A percentile compares a stretch with the other conserved stretches of the same genome.
These are phyloP conservation scores for Hartigia nigra DNA, from an alignment of 2,888 invertebrate genomes.

Conservation along the genomic window DNA sequence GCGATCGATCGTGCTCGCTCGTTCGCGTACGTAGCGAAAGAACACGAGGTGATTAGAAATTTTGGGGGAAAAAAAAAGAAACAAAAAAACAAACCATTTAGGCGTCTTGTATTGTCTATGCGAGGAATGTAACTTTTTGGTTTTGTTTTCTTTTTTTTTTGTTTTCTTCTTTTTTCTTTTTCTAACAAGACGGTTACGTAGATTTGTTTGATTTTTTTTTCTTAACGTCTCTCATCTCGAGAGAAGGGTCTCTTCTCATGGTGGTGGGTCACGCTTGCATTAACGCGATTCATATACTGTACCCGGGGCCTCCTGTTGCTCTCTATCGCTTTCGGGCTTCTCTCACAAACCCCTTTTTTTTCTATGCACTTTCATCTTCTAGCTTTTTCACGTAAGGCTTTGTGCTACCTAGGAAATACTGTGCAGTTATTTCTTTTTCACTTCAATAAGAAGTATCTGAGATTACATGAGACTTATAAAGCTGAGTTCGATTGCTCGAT, in stretches of 20 bases:
- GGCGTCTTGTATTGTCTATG: neutral
- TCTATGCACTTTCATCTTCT: neutral
- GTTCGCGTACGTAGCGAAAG: slow-evolving; percentile 6
- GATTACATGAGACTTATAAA: neutral
- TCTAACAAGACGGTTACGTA: slow-evolving; percentile 29
- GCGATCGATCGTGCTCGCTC: neutral
- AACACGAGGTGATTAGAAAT: neutral
- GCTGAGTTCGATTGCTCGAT: neutral
- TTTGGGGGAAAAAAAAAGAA: neutral
- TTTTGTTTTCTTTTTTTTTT: slow-evolving; percentile 20
- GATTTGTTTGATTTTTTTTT: slow-evolving; percentile 15
- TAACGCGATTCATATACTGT: slow-evolving; percentile 23
- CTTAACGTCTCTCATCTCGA: neutral
- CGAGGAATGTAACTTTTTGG: neutral
- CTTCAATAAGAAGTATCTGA: neutral
- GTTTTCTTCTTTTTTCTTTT: slow-evolving; percentile 8
- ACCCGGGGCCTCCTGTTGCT: neutral
- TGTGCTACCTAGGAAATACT: neutral
- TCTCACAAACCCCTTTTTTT: neutral
- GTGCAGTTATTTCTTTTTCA: neutral
- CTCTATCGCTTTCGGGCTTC: neutral
- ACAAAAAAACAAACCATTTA: neutral
- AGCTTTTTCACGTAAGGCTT: neutral
- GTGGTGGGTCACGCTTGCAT: slow-evolving; percentile 59
- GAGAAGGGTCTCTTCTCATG: slow-evolving; percentile 35